Evolutionary conservation across 1,140 invertebrate genomes (phyloP).

Genomic region (Physella acuta): DNA sequence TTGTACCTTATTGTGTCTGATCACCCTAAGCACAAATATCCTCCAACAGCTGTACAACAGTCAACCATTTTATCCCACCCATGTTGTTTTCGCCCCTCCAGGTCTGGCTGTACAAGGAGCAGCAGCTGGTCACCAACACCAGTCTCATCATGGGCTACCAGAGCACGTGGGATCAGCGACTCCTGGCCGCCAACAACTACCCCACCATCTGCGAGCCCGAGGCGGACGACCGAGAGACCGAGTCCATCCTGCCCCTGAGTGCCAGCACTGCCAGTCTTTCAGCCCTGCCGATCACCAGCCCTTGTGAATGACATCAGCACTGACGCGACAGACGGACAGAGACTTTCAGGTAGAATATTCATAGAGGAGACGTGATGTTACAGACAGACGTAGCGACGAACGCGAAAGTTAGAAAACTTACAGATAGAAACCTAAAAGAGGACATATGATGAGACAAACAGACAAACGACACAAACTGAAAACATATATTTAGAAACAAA

Average conservation of each 20-base stretch:
- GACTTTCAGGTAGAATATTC: no score
- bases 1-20: not conserved
- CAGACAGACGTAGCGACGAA: no score
- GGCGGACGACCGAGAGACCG: not conserved
- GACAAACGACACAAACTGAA: no score
- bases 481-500: no score
- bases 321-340: no score
- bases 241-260: constrained; percentile 11
- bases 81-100: not conserved
- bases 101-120: constrained; percentile 20
- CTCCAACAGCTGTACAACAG: not conserved
- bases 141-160: not conserved
- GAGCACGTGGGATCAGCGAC: not conserved
- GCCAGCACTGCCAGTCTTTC: not conserved
- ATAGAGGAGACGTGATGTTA: no score
- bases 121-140: not conserved
- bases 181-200: not conserved
- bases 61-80: not conserved
- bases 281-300: not conserved
- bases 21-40: not conserved
- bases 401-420: no score
- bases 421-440: no score
- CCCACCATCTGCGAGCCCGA: not conserved
- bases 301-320: not conserved
- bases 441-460: no score